Evolutionary conservation across 2,113 vertebrate genomes (phyloP).

Genomic region (Diglossa brunneiventris): DNA sequence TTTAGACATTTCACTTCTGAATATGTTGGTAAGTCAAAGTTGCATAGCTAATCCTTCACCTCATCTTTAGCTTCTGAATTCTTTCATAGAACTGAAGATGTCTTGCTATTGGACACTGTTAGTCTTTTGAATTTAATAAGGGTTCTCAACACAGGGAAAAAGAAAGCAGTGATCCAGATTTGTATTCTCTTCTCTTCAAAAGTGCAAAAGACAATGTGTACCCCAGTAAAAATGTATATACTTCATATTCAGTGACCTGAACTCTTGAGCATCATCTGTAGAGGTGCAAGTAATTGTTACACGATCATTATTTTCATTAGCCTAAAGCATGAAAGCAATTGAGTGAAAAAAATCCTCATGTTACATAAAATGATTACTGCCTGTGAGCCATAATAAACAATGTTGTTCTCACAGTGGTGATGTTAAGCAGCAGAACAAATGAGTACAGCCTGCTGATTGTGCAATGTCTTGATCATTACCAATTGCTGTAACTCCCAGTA

Average conservation of each 20-base stretch:
- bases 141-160: background rate
- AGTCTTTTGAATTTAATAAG: background rate
- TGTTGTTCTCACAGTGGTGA: slow-evolving; percentile 45
- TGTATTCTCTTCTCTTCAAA: background rate
- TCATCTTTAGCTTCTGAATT: background rate
- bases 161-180: background rate
- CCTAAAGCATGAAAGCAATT: slow-evolving; percentile 77
- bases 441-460: slow-evolving; percentile 57
- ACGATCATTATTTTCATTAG: slow-evolving; percentile 75
- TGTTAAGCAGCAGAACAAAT: slow-evolving; percentile 68
- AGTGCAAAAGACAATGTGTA: background rate
- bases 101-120: background rate
- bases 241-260: background rate
- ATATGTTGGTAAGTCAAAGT: background rate
- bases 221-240: background rate
- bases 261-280: slow-evolving; percentile 50
- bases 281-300: slow-evolving; percentile 67
- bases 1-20: background rate
- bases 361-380: slow-evolving; percentile 78
- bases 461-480: slow-evolving; percentile 26
- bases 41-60: background rate
- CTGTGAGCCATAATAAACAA: slow-evolving; percentile 76
- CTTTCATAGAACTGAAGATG: background rate
- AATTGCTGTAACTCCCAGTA: slow-evolving; percentile 1
- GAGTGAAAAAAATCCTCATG: slow-evolving; percentile 74